phyloP scores from a whole-genome alignment of 2,113 vertebrate species.

The Phalacrocorax carbo region DNA sequence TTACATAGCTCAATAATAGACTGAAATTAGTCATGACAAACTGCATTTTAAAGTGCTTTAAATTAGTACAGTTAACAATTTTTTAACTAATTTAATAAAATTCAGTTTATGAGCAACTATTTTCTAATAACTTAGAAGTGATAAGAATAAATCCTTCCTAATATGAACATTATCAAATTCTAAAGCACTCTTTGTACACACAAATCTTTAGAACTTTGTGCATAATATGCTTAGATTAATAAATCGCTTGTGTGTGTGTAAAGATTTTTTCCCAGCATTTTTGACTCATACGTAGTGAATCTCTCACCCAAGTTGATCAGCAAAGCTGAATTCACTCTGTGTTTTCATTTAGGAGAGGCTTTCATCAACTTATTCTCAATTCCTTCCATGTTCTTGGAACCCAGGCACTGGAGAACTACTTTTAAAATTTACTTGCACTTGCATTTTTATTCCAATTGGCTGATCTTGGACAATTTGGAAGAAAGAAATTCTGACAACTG shows the following conservation, averaged over 20 bases:
- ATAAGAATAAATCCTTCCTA: conserved; percentile 60
- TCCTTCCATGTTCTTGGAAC: not conserved
- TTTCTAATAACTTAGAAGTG: conserved; percentile 63
- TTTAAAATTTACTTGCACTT: not conserved
- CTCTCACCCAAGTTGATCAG: not conserved
- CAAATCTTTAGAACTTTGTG: not conserved
- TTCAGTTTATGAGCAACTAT: conserved; percentile 51
- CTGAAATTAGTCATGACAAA: conserved; percentile 10
- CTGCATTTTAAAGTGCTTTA: conserved; percentile 35
- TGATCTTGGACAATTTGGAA: not conserved
- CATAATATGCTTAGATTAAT: not conserved
- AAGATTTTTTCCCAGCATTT: not conserved
- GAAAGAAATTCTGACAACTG: not conserved
- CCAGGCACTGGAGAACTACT: not conserved
- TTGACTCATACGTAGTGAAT: not conserved
- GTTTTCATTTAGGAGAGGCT: conserved; percentile 18
- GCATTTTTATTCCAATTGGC: not conserved
- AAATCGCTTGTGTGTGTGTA: not conserved
- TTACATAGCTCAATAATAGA: conserved; percentile 31
- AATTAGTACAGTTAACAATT: conserved; percentile 63
- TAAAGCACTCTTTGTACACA: not conserved
- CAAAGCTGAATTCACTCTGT: not conserved
- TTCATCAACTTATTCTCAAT: conserved; percentile 1
- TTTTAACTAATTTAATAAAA: conserved; percentile 60
- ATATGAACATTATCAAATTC: conserved; percentile 30